Conservation (phyloP, 2,888 invertebrate species). For the Cryptocheilus praepositus region DNA sequence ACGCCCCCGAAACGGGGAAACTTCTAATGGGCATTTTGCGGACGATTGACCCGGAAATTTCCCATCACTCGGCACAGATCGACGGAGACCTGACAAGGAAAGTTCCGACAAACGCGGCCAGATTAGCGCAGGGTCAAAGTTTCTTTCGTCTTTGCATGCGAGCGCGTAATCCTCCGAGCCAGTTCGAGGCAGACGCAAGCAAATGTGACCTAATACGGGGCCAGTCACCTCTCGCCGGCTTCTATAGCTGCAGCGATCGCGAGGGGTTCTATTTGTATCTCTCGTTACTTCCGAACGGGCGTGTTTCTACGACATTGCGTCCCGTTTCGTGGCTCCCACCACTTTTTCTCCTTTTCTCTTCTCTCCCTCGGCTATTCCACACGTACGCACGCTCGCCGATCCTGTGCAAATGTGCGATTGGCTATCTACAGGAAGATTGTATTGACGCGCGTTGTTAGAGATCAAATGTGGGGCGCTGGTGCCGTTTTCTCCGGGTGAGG, state of each 20-base stretch:
- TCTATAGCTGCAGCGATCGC: constrained; percentile 61
- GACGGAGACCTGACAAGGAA: neutral
- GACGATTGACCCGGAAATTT: neutral
- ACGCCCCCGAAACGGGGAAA: too few relatives aligned
- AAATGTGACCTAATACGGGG: constrained; percentile 74
- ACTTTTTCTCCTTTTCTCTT: too few relatives aligned
- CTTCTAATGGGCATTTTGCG: too few relatives aligned
- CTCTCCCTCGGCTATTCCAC: too few relatives aligned
- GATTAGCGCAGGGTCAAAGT: constrained; percentile 40
- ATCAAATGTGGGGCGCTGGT: too few relatives aligned
- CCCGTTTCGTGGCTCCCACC: neutral
- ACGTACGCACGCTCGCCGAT: too few relatives aligned
- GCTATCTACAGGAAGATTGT: too few relatives aligned
- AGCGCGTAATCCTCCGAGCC: constrained; percentile 37
- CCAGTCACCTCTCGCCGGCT: constrained; percentile 63
- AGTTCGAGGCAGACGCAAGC: constrained; percentile 34
- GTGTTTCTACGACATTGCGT: constrained; percentile 43
- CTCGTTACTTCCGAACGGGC: constrained; percentile 67
- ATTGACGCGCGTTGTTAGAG: too few relatives aligned
- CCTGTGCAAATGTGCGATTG: too few relatives aligned
- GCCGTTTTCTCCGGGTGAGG: too few relatives aligned
- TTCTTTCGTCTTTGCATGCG: constrained; percentile 25
- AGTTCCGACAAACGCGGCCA: neutral
- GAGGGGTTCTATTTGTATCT: constrained; percentile 68
- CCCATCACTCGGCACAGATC: neutral